phyloP scores from a whole-genome alignment of 2,888 invertebrate species.

The Euproctis similis region DNA sequence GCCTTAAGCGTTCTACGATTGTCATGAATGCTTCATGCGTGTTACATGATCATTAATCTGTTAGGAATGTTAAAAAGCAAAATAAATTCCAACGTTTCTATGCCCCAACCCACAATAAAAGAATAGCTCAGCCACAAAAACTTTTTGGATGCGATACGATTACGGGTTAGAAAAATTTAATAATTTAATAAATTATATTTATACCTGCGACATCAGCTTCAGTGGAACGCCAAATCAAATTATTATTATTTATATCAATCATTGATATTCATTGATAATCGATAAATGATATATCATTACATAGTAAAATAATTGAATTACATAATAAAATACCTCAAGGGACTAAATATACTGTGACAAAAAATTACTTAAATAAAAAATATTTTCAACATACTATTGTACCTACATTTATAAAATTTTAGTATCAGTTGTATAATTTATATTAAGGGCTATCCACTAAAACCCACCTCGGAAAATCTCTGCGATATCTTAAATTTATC shows the following conservation, averaged over 20 bases:
- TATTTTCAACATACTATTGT: neutral
- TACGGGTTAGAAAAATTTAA: conserved; percentile 5
- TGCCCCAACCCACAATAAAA: conserved; percentile 4
- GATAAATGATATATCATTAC: too few species aligned
- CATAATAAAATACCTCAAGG: neutral
- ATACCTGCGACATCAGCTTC: conserved; percentile 13
- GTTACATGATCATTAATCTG: conserved; percentile 3
- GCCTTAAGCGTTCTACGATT: conserved; percentile 3
- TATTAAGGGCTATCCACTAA: neutral
- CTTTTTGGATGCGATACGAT: conserved; percentile 2
- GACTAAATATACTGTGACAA: too few species aligned
- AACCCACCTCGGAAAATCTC: conserved; percentile 58
- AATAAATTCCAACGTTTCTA: conserved; percentile 3
- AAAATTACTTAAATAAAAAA: too few species aligned
- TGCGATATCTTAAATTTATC: conserved; percentile 68
- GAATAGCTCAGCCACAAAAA: conserved; percentile 6
- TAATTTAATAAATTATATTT: conserved; percentile 4
- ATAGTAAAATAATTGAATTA: neutral
- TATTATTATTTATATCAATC: conserved; percentile 5
- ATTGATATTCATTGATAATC: neutral
- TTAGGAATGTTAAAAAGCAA: conserved; percentile 7
- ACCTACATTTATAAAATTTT: neutral
- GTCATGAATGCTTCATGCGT: conserved; percentile 8
- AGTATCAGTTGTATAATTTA: too few species aligned
- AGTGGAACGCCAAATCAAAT: conserved; percentile 9